phyloP scores from a whole-genome alignment of 1,140 invertebrate genomes.

The Aphis craccivora region DNA sequence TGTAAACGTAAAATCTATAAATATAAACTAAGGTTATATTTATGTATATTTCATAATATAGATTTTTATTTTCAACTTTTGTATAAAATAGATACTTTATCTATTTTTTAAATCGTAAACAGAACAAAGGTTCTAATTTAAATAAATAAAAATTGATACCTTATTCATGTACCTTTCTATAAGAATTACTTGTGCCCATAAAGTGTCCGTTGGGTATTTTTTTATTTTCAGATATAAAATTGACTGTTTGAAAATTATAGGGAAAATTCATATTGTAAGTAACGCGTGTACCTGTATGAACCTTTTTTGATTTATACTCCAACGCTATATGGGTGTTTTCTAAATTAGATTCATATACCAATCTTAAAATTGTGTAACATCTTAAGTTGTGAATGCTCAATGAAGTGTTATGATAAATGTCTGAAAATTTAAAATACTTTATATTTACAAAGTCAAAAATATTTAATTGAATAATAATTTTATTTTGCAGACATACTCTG shows the following conservation, averaged over 20 bases:
- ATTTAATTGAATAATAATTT: no score
- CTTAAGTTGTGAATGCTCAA: background rate
- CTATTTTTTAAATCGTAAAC: background rate
- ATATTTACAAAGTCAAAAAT: background rate
- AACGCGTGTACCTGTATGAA: background rate
- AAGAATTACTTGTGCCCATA: background rate
- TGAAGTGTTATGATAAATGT: background rate
- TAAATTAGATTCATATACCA: background rate
- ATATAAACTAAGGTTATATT: background rate
- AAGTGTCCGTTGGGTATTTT: background rate
- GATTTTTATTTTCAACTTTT: background rate
- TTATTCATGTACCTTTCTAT: background rate
- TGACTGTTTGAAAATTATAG: background rate
- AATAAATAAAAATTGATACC: background rate
- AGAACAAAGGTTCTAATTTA: background rate
- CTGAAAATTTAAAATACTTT: background rate
- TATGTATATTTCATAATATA: background rate
- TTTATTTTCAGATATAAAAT: background rate
- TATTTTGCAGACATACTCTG: no score
- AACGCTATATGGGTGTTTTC: background rate
- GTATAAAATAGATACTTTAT: background rate
- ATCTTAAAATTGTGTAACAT: background rate
- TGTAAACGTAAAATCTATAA: no score
- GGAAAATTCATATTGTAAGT: background rate
- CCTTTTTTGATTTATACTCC: background rate